Base-by-base conservation (phyloP, 2,888 invertebrate species). In the Hirtodrosophila duncani region DNA sequence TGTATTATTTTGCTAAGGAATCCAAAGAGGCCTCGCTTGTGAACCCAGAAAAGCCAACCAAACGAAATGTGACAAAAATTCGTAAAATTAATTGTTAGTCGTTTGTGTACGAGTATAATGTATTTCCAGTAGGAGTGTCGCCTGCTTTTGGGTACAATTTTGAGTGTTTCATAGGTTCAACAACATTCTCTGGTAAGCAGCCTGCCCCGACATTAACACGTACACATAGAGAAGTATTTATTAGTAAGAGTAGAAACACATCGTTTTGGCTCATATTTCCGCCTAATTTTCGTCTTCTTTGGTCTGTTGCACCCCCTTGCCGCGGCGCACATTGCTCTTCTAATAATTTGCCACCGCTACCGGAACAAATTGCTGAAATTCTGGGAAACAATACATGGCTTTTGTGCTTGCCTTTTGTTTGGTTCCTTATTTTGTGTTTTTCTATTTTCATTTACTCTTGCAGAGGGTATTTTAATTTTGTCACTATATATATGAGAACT, bases 321-420 rank as follows among this genome's bases (percentile, higher is more conserved):
- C 18, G 49, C n/a, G n/a, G n/a, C n/a, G n/a, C n/a, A n/a, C n/a
- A n/a, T n/a, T n/a, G n/a, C n/a, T n/a, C n/a, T 39, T 29, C 50
- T 48, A 27, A 37, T 8, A 46, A 46, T 56, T 61, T 51, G n/a
- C n/a, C n/a, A n/a, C n/a, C n/a, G n/a, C 68, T 74, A 64, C 72
- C 72, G 71, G 75, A 72, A 72, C 72, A 71, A 74, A 69, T 67
- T 75, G 52, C 63, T 69, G n/a, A 23, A 51, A 57, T 72, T 72
- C 75, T 58, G 50, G 46, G 75, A 72, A 72, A n/a, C n/a, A n/a
- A n/a, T 36, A 29, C 31, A 21, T 33, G 9, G 16, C 24, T 45
- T 46, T 52, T 53, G 49, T 57, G 31, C 27, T 24, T 23, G 1
- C 2, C 8, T 24, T 20, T 23, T 16, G 27, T 33, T 44, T 51